Evolutionary conservation across 2,888 invertebrate species (phyloP), one percentile per base, ranked within the genome.

Genomic region (Sarcophaga caerulescens): DNA sequence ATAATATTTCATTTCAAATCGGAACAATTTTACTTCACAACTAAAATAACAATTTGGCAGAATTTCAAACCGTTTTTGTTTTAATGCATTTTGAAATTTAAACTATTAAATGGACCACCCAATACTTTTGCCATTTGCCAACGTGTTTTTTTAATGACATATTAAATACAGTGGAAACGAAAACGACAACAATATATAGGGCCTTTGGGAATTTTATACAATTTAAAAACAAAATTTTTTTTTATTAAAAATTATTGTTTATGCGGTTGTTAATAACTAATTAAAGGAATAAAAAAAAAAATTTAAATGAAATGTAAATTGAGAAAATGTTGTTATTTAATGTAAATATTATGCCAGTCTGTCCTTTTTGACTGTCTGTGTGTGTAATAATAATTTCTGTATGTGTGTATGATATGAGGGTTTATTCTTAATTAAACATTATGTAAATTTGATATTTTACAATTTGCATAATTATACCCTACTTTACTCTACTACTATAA

Each of bases 191-290:
- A 44, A 45, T 4, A 4, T 45, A 12, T 45, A 19, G 35, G 35
- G 35, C 6, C 35, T 79, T 70, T 25, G 25, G 25, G 3, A 25
- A 25, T 25, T 25, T 25, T 25, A 3, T 25, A 25, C 35, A 35
- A 35, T 35, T 6, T 6, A 35, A 35, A 35, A 35, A 35, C 35
- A 35, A 66, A 60, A 19, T 52, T 71, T 74, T 75, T 78, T 78
- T 14, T 52, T 35, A 35, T 57, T 63, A 74, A 63, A 65, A 81
- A 85, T 74, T 77, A 57, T 76, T 81, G 69, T 79, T 84, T 75
- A 87, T 81, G 75, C 59, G 75, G 69, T 79, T 84, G 84, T 87
- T 84, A 79, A 84, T 79, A 81, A 81, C 78, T 70, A 84, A 81
- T 79, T 71, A 63, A 81, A 35, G 35, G 35, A 35, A 0, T 1